phyloP scores from a whole-genome alignment of 1,140 invertebrate species.

The Maniola jurtina region DNA sequence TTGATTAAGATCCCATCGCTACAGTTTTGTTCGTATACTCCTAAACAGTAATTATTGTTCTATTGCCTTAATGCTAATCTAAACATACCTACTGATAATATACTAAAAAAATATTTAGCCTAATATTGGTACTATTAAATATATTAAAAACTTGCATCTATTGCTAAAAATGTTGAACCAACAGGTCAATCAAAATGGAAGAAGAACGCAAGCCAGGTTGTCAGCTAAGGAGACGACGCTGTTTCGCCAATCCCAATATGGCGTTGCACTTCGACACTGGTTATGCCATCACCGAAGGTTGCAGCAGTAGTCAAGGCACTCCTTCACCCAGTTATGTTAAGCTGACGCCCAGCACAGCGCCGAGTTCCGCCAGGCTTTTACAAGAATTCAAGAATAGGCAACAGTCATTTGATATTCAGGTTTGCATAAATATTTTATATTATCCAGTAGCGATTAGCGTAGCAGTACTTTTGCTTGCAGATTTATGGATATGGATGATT shows the following conservation, averaged over 20 bases:
- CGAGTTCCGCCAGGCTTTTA: slow-evolving; percentile 41
- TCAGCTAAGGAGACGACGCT: slow-evolving; percentile 58
- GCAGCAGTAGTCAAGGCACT: slow-evolving; percentile 56
- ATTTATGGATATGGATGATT: too few species aligned
- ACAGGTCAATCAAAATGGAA: slow-evolving; percentile 41
- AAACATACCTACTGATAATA: too few species aligned
- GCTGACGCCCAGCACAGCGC: slow-evolving; percentile 34
- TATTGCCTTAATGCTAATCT: too few species aligned
- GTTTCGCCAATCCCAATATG: slow-evolving; percentile 56
- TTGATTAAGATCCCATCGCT: too few species aligned
- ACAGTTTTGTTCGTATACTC: too few species aligned
- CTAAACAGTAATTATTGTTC: too few species aligned
- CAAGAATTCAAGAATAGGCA: slow-evolving; percentile 76
- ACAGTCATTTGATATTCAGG: slow-evolving; percentile 76
- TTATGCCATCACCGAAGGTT: slow-evolving; percentile 60
- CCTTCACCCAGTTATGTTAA: slow-evolving; percentile 57
- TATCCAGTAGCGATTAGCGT: too few species aligned
- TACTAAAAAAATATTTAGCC: too few species aligned
- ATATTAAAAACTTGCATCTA: too few species aligned
- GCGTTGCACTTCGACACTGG: slow-evolving; percentile 64
- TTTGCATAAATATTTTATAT: slow-evolving; percentile 30
- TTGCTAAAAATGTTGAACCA: slow-evolving; percentile 19
- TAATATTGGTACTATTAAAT: too few species aligned
- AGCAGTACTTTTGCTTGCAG: too few species aligned
- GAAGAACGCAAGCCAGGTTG: slow-evolving; percentile 58